Evolutionary conservation across 1,140 invertebrate species (phyloP), one percentile per base, ranked within the genome.

Genomic region (Caenorhabditis inopinata): DNA sequence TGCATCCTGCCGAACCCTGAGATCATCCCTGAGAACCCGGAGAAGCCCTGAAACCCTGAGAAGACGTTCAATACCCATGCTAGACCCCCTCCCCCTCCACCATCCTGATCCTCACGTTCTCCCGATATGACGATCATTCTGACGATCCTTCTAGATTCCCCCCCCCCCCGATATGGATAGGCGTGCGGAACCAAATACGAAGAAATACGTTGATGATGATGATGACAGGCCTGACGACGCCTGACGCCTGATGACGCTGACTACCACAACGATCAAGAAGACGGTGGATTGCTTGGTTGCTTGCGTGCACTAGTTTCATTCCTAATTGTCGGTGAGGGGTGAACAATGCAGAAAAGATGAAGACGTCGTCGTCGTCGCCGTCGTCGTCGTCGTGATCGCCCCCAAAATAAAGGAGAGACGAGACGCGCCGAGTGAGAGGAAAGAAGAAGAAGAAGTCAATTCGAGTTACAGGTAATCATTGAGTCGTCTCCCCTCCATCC

Each of bases 381-480:
- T 42, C 38, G 38, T 42, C 38, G 38, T 42, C 38, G 38, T 42
- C 38, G 38, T 42, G 5, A 7, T 14, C 14, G 5, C 38, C 14
- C 38, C 38, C 14, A 42, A 42, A 42, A 42, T 42, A 12, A 58
- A 58, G n/a, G 38, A 68, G 58, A 68, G n/a, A n/a, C n/a, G n/a
- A n/a, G n/a, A n/a, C n/a, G n/a, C n/a, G n/a, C n/a, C n/a, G n/a
- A n/a, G n/a, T n/a, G n/a, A n/a, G n/a, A n/a, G n/a, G n/a, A 25
- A 9, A n/a, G 32, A 38, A 5, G 58, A 9, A 7, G 32, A 14
- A 9, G n/a, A 38, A 68, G 58, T 42, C 32, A 38, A 68, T 38
- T 38, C 58, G 58, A 68, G 58, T 68, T 68, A 68, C 58, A 68
- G 58, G 58, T 68, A 68, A 68, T 68, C 58, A 68, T 68, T 68